Base-by-base conservation (phyloP, 2,113 vertebrate genomes). In the Perca fluviatilis region DNA sequence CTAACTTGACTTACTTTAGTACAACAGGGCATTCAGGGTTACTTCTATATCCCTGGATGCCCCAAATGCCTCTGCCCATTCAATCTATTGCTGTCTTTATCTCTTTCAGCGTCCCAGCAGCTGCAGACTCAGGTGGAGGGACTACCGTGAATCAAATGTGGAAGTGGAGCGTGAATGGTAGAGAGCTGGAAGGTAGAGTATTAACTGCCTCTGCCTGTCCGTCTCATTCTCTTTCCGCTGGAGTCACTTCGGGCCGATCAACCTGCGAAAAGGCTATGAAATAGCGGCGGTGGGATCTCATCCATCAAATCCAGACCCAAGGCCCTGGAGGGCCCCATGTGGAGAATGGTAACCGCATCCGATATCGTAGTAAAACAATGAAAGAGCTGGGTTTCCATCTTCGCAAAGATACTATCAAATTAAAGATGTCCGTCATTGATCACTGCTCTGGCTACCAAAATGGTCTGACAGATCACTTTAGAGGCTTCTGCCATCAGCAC, bases 111-210 rank as follows among this genome's bases (percentile, higher is more conserved):
- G 11, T 60, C 68, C 50, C 23, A 25, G 51, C 84, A 58, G 80
- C 77, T 64, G 66, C 23, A 43, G 62, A 67, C 77, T 75, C 30
- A n/a, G 85, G 82, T 77, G 71, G 84, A 84, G 79, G 76, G 65
- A 74, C 75, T 15, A 49, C 71, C 30, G 10, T 5, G 89, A 86
- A 90, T 92, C 78, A 92, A 89, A 86, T 68, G 88, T 73, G 74
- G 53, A 87, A 84, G 87, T 54, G 77, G 74, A 91, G 87, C 78
- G 75, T 93, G 85, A 87, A 87, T 58, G 23, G 53, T 15, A 65
- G 74, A 30, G 80, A 74, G 79, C 87, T 64, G 9, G 49, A 83
- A 83, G 80, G 67, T 36, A 43, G 61, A 80, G 77, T 70, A 82
- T 70, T 68, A 75, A 79, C 68, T 33, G 70, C 30, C 74, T 78